These are phyloP conservation scores for Galeruca laticollis DNA, from an alignment of 2,888 invertebrate species.

Conservation along the genomic window DNA sequence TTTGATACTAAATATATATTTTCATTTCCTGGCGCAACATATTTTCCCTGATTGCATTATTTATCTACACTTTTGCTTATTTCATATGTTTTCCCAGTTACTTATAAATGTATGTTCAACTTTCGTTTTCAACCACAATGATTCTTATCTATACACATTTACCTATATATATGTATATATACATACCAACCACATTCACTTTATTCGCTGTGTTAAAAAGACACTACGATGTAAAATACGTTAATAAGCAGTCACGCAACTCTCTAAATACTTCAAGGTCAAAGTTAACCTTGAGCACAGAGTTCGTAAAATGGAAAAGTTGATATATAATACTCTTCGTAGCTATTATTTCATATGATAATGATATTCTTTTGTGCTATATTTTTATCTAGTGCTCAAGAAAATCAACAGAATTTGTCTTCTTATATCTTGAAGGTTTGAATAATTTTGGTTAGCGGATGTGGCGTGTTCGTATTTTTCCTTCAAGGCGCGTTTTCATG, in stretches of 20 bases:
- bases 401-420: no score
- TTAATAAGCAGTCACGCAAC: constrained; percentile 21
- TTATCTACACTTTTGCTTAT: neutral
- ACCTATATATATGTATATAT: neutral
- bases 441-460: no score
- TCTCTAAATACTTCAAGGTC: constrained; percentile 22
- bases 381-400: no score
- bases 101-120: constrained; percentile 8
- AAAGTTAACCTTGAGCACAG: neutral
- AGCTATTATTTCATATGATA: no score
- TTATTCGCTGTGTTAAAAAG: constrained; percentile 12
- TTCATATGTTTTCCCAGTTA: no score
- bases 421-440: no score
- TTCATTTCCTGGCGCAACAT: neutral
- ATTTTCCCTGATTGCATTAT: neutral
- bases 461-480: no score
- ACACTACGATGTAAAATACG: neutral
- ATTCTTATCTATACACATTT: constrained; percentile 20
- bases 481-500: no score
- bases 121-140: constrained; percentile 13
- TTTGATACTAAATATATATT: neutral
- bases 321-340: no score
- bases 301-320: neutral
- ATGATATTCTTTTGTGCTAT: no score
- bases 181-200: constrained; percentile 14